Conservation (phyloP, 2,888 invertebrate genomes). For the Agrilus mali region DNA sequence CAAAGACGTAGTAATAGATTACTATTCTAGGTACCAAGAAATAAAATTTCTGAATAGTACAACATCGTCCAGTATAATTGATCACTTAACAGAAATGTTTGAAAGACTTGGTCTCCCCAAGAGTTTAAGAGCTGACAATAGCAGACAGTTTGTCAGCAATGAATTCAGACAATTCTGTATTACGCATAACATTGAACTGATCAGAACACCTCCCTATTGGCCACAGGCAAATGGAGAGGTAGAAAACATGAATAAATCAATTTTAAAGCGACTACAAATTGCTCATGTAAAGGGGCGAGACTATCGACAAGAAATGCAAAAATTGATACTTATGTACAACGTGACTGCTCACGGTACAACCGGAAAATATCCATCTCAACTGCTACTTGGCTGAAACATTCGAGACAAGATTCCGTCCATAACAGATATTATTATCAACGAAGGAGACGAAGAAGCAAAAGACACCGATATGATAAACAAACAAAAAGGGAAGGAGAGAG, state of each 20-base stretch:
- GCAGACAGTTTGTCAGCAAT: conserved; percentile 10
- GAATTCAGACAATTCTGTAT: conserved; percentile 10
- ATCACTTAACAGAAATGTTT: too few relatives aligned
- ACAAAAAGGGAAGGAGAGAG: conserved; percentile 16
- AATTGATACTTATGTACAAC: conserved; percentile 15
- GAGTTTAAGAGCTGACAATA: conserved; percentile 11
- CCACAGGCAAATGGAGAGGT: conserved; percentile 20
- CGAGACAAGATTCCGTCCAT: conserved; percentile 16
- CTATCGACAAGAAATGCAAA: conserved; percentile 12
- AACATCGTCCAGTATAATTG: conserved; percentile 8
- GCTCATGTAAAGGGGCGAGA: conserved; percentile 8
- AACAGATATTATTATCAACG: conserved; percentile 7
- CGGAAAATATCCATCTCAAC: conserved; percentile 17
- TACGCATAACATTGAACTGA: conserved; percentile 8
- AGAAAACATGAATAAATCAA: conserved; percentile 20
- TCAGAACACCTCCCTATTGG: conserved; percentile 10
- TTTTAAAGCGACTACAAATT: conserved; percentile 13
- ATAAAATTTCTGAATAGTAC: conserved; percentile 5
- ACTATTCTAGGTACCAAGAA: conserved; percentile 11
- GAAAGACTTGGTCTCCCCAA: conserved; percentile 9
- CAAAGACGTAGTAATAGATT: too few relatives aligned
- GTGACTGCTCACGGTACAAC: conserved; percentile 20
- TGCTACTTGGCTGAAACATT: conserved; percentile 15
- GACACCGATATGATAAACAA: conserved; percentile 14
- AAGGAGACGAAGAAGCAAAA: conserved; percentile 11